Evolutionary conservation across 1,140 invertebrate genomes (phyloP).

Genomic region (Anagrus nilaparvatae): DNA sequence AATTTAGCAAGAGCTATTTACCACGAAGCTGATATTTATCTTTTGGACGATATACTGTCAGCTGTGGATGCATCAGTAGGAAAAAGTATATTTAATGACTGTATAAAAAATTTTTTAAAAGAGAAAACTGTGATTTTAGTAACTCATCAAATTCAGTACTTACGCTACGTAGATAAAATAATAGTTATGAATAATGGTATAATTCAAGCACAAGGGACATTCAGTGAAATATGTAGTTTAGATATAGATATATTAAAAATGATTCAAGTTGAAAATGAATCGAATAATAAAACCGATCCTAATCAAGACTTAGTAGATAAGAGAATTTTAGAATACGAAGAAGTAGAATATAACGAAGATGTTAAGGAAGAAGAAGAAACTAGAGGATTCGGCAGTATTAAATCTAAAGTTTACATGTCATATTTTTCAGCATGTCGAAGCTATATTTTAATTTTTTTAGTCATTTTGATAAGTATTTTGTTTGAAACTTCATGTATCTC

Average conservation of each 20-base stretch:
- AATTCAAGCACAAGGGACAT: constrained; percentile 50
- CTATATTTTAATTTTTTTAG: constrained; percentile 36
- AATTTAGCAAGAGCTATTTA: constrained; percentile 78
- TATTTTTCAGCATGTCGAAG: constrained; percentile 51
- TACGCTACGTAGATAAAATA: constrained; percentile 59
- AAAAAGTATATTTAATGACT: constrained; percentile 59
- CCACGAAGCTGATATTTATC: constrained; percentile 68
- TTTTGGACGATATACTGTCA: constrained; percentile 68
- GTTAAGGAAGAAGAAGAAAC: constrained; percentile 38
- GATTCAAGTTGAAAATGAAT: constrained; percentile 3
- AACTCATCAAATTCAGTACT: constrained; percentile 74
- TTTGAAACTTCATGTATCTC: constrained; percentile 50
- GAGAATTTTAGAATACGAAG: constrained; percentile 13
- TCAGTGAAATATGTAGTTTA: constrained; percentile 49
- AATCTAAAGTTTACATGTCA: constrained; percentile 44
- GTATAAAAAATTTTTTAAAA: constrained; percentile 53
- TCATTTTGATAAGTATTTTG: constrained; percentile 42
- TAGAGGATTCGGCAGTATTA: constrained; percentile 45
- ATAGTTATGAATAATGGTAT: constrained; percentile 51
- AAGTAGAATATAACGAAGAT: neutral
- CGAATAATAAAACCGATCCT: constrained; percentile 13
- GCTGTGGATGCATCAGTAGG: constrained; percentile 69
- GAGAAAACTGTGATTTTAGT: constrained; percentile 63
- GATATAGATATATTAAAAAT: constrained; percentile 50
- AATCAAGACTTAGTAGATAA: constrained; percentile 36